Evolutionary conservation across 2,888 invertebrate genomes (phyloP).

Genomic region (Ernsta delagoae): DNA sequence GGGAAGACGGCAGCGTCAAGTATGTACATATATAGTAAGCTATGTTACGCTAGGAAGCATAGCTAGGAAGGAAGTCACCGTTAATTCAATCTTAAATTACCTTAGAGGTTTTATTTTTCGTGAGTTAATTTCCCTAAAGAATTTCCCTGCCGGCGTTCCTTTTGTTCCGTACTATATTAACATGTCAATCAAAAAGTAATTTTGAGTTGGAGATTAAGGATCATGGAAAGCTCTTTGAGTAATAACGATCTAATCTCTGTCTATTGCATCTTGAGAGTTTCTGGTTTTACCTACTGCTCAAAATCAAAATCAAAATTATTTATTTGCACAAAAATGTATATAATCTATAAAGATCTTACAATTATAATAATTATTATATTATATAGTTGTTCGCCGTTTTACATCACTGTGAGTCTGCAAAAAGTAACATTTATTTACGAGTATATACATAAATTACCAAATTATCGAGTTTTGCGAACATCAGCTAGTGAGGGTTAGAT

Average conservation of each 20-base stretch:
- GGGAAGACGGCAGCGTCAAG: too few species aligned
- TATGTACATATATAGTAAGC: too few species aligned
- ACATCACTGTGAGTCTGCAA: too few species aligned
- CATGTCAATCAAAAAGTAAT: constrained; percentile 41
- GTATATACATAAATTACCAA: too few species aligned
- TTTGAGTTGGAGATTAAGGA: constrained; percentile 14
- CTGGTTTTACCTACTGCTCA: not conserved
- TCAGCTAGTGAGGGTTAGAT: too few species aligned
- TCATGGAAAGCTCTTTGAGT: constrained; percentile 22
- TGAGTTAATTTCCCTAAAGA: constrained; percentile 41
- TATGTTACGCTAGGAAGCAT: not conserved
- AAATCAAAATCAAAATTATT: too few species aligned
- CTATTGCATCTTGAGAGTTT: not conserved
- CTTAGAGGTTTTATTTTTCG: constrained; percentile 40
- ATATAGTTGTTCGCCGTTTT: too few species aligned
- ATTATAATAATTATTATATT: too few species aligned
- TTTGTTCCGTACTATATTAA: constrained; percentile 40
- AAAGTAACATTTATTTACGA: too few species aligned
- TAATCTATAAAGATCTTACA: too few species aligned
- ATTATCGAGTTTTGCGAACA: too few species aligned
- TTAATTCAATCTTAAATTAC: constrained; percentile 35
- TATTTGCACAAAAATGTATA: too few species aligned
- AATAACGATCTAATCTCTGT: constrained; percentile 2
- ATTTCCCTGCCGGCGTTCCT: constrained; percentile 33
- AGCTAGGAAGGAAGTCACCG: not conserved